Evolutionary conservation across 2,113 vertebrate species (phyloP), one percentile per base, ranked within the genome.

Genomic region (Apus apus): DNA sequence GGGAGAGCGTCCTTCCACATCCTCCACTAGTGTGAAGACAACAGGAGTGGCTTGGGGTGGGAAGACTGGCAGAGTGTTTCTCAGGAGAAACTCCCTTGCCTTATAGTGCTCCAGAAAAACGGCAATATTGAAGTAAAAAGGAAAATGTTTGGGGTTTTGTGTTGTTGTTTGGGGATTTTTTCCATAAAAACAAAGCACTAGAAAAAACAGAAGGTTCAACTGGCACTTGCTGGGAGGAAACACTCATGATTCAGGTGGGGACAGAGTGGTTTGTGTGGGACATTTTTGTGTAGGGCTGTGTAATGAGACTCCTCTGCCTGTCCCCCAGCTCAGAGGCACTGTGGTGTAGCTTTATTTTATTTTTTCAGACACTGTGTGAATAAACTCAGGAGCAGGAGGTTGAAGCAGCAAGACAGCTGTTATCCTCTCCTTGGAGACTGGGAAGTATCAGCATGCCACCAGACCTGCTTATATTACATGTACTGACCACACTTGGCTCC

Each of bases 361-460:
- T 78, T 91, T 89, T 80, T 73, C 76, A 83, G n/a, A 54, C 50
- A 20, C 51, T 71, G 23, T 5, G 4, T 87, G 66, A 78, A 65
- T 94, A 56, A 70, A 43, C 68, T 85, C 62, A 50, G 76, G 86
- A 90, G 57, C 64, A 62, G 84, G 75, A 72, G 67, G 40, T 6
- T 83, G 83, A 96, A 92, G 83, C 88, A 94, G 71, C 50, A 88
- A 79, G 85, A 57, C 85, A 97, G 95, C 94, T 96, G 91, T 86
- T 87, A 30, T 48, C 32, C 54, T 87, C 26, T 80, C 92, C 82
- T 85, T 87, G 43, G 64, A 89, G 92, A 78, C 46, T 36, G 36
- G 67, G 83, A 93, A 81, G 48, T 85, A 92, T 92, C 89, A 91
- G 66, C 36, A 19, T 62, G 77, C 80, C 76, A 83, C 71, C 60